A percentile compares a stretch with the other conserved stretches of the same genome.
Conservation (phyloP, 2,888 invertebrate species). For the Encarsia formosa region DNA sequence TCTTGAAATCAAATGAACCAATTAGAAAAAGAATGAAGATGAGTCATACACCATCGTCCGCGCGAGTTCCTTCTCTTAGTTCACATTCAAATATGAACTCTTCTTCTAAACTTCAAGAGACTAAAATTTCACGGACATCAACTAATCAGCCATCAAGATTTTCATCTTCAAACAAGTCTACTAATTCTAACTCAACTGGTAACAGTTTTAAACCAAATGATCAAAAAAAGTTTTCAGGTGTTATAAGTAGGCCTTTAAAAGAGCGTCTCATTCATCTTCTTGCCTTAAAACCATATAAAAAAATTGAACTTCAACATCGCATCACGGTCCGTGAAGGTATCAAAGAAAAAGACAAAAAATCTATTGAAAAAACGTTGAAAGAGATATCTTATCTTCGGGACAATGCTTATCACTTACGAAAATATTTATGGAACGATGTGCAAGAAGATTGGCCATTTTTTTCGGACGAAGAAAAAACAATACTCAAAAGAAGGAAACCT, state of each 20-base stretch:
- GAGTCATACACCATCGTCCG: constrained; percentile 41
- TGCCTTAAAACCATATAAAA: constrained; percentile 89
- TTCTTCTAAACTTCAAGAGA: constrained; percentile 12
- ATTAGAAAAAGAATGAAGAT: constrained; percentile 84
- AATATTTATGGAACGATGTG: constrained; percentile 88
- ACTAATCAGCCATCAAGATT: constrained; percentile 50
- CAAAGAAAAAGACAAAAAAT: constrained; percentile 74
- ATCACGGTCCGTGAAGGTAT: constrained; percentile 91
- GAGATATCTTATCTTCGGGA: constrained; percentile 79
- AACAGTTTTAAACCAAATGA: constrained; percentile 37
- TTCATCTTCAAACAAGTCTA: constrained; percentile 55
- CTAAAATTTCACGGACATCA: constrained; percentile 35
- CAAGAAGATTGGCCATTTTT: constrained; percentile 94
- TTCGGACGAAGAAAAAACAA: constrained; percentile 81
- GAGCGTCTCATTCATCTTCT: constrained; percentile 92
- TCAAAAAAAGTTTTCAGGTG: constrained; percentile 53
- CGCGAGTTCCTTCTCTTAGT: constrained; percentile 30
- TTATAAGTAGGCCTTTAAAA: constrained; percentile 71
- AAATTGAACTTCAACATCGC: constrained; percentile 81
- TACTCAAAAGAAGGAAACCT: constrained; percentile 86
- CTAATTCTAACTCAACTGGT: constrained; percentile 40
- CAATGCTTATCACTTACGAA: constrained; percentile 83
- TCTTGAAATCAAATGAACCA: constrained; percentile 87
- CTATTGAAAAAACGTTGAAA: constrained; percentile 73
- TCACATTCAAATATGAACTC: constrained; percentile 32